Evolutionary conservation across 2,888 invertebrate genomes (phyloP).

Genomic region (Yponomeuta evonymella): DNA sequence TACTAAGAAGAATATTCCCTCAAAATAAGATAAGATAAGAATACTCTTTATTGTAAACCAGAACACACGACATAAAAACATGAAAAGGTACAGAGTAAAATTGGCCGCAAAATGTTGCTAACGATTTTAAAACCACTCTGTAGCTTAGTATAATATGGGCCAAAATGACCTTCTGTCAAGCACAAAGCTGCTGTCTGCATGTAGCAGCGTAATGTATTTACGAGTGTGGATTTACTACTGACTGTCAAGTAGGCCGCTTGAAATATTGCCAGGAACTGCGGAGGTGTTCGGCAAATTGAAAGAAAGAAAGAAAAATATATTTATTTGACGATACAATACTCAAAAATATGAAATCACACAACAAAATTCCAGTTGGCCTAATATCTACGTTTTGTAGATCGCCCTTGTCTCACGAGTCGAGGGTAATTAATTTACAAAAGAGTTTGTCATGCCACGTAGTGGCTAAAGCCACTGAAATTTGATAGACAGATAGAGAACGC

Average conservation of each 20-base stretch:
- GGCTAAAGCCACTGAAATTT: neutral
- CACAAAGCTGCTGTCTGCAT: neutral
- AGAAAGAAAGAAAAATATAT: too few relatives aligned
- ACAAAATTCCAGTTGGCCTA: neutral
- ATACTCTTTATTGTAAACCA: too few relatives aligned
- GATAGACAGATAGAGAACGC: too few relatives aligned
- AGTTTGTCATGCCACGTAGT: neutral
- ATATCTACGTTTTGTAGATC: neutral
- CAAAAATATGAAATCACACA: too few relatives aligned
- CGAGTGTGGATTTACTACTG: neutral
- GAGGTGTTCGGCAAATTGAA: neutral
- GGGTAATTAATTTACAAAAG: neutral
- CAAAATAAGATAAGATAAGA: too few relatives aligned
- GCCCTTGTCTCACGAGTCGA: neutral
- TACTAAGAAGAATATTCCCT: too few relatives aligned
- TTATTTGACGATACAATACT: too few relatives aligned
- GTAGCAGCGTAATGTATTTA: neutral
- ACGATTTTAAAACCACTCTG: too few relatives aligned
- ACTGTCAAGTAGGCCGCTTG: neutral
- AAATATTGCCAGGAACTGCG: neutral
- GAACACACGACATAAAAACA: too few relatives aligned
- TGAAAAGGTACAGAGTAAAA: too few relatives aligned
- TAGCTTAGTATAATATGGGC: too few relatives aligned
- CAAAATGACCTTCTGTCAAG: neutral
- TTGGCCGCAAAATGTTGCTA: too few relatives aligned